Base-by-base conservation (phyloP, 2,888 invertebrate genomes). In the Stenodera caucasica region DNA sequence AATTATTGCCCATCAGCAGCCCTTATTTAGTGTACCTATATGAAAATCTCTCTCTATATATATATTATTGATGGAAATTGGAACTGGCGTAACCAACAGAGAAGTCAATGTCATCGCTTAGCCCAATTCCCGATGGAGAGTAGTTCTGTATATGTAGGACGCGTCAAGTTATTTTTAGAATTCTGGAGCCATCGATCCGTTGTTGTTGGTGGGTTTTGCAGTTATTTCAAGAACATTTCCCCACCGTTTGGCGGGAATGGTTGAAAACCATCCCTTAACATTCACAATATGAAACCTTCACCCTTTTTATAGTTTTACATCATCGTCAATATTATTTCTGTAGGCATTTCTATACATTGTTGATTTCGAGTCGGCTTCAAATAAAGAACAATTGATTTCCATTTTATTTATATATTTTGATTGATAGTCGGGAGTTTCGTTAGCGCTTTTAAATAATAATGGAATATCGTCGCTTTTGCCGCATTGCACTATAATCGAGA, bases 91-190 rank as follows among this genome's bases (percentile, higher is more conserved):
- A 45, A 21, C 45, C 45, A 45, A 45, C 11, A 21, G 50, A 60
- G 66, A 69, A 75, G 74, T 75, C 75, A 76, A 76, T 76, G 75
- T 75, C 76, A 75, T 68, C 71, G 71, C 67, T 69, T 73, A 74
- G 71, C 76, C 76, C 70, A 75, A 73, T 76, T 72, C 71, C 73
- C 69, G 68, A 68, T 69, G 67, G 72, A 70, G 63, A 73, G 71
- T 55, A 53, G 50, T 50, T 49, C 67, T 71, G 67, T 71, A 76
- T 76, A 74, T 78, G 77, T 77, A 75, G 70, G 76, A 75, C 75
- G 73, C 71, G 73, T 65, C 55, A 72, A 75, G 80, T 77, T 80
- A 80, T 80, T 80, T 80, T 80, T 79, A 77, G 75, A 73, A 72
- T 72, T 72, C 73, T 72, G 75, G 75, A 72, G 77, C 72, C 78